Evolutionary conservation across 1,140 invertebrate species (phyloP).

Genomic region (Drosophila nikananu): DNA sequence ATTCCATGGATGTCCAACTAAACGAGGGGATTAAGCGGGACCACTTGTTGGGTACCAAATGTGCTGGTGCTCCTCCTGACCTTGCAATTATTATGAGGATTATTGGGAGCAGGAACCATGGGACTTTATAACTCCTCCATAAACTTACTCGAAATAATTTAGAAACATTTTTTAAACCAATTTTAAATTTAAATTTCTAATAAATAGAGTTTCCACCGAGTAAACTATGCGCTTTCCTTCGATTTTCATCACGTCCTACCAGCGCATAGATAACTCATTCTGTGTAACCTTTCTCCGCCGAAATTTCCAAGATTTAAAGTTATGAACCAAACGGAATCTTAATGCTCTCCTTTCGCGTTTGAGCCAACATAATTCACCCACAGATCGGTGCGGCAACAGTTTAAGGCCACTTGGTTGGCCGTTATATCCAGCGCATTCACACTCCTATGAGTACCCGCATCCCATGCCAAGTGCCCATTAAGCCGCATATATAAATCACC

Average conservation of each 20-base stretch:
- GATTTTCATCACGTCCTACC: background rate
- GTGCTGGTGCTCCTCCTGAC: slow-evolving; percentile 7
- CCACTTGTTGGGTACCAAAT: slow-evolving; percentile 37
- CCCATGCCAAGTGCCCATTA: slow-evolving; percentile 64
- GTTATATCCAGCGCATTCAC: slow-evolving; percentile 26
- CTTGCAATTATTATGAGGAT: slow-evolving; percentile 33
- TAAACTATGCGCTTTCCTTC: background rate
- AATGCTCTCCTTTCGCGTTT: slow-evolving; percentile 14
- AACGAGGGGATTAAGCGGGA: slow-evolving; percentile 46
- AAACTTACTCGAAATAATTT: background rate
- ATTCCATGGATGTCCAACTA: slow-evolving; percentile 64
- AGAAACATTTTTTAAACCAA: background rate
- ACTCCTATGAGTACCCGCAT: slow-evolving; percentile 34
- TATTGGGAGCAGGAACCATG: slow-evolving; percentile 1
- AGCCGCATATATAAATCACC: slow-evolving; percentile 73
- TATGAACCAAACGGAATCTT: background rate
- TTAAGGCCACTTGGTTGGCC: slow-evolving; percentile 31
- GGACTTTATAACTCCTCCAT: background rate
- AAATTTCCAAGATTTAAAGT: background rate
- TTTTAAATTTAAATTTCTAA: background rate
- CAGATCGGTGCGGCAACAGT: slow-evolving; percentile 10
- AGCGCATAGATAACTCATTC: slow-evolving; percentile 8
- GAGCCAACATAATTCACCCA: slow-evolving; percentile 14
- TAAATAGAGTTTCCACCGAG: fast-evolving
- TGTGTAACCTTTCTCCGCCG: slow-evolving; percentile 22